phyloP scores from a whole-genome alignment of 2,113 vertebrate genomes.

The Podarcis muralis region DNA sequence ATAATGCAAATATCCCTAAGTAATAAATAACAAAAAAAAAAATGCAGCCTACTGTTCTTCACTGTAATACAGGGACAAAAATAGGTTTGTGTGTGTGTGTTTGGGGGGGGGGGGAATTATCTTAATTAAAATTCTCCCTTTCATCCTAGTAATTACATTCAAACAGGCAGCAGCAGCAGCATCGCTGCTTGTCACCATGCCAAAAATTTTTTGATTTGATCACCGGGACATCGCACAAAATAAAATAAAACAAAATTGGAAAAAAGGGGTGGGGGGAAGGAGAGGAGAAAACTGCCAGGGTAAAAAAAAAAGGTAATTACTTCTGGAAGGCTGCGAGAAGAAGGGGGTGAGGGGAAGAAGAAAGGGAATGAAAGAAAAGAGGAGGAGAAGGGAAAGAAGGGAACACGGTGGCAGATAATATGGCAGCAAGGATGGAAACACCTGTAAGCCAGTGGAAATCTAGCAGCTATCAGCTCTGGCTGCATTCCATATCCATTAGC shows the following conservation, averaged over 20 bases:
- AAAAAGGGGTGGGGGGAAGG: conserved; percentile 35
- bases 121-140: conserved; percentile 82
- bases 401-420: conserved; percentile 58
- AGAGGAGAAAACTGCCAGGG: conserved; percentile 48
- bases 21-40: conserved; percentile 3
- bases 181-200: conserved; percentile 67
- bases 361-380: conserved; percentile 41
- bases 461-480: conserved; percentile 73
- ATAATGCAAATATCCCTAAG: conserved; percentile 2
- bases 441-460: conserved; percentile 73
- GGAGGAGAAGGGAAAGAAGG: conserved; percentile 42
- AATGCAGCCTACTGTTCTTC: conserved; percentile 12
- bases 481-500: conserved; percentile 74
- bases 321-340: conserved; percentile 54
- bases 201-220: conserved; percentile 73
- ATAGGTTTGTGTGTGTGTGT: background rate
- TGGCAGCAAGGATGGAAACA: conserved; percentile 68
- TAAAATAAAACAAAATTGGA: conserved; percentile 63
- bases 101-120: conserved; percentile 67
- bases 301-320: conserved; percentile 61
- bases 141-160: conserved; percentile 79
- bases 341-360: background rate
- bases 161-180: conserved; percentile 73
- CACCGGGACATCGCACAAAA: conserved; percentile 66
- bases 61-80: conserved; percentile 28